phyloP scores from a whole-genome alignment of 2,113 vertebrate genomes.

The Formicarius rufipectus region DNA sequence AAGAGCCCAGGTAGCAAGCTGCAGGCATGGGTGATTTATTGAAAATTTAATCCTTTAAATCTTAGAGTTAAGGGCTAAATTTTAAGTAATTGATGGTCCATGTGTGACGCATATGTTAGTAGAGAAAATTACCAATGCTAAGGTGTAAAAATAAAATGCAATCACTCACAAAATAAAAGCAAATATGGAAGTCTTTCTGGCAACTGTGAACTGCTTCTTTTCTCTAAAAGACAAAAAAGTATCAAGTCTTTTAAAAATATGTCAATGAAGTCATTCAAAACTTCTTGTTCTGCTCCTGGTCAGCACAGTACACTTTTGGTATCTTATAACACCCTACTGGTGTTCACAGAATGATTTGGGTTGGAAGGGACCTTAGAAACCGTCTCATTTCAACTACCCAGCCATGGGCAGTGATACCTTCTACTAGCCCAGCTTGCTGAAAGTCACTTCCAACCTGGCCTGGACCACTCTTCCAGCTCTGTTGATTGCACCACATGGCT shows the following conservation, averaged over 20 bases:
- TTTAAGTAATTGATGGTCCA: background rate
- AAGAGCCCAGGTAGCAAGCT: conserved; percentile 20
- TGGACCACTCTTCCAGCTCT: background rate
- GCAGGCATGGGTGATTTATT: conserved; percentile 29
- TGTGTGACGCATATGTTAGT: background rate
- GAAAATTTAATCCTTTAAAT: conserved; percentile 1
- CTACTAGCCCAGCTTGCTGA: background rate
- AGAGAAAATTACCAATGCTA: background rate
- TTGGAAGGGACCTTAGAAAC: background rate
- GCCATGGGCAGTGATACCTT: background rate
- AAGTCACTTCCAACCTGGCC: background rate
- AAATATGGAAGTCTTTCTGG: background rate
- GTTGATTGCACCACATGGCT: background rate
- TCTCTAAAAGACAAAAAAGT: background rate
- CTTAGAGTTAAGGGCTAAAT: conserved; percentile 12
- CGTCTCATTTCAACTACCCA: background rate
- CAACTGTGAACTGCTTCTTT: background rate
- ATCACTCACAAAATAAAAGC: background rate
- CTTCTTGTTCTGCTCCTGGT: background rate
- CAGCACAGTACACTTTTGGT: background rate
- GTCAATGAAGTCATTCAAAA: background rate
- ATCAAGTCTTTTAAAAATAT: background rate
- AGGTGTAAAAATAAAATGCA: conserved; percentile 26
- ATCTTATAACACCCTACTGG: background rate
- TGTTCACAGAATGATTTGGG: background rate